phyloP scores from a whole-genome alignment of 2,113 vertebrate species.

The Neolamprologus sp. region DNA sequence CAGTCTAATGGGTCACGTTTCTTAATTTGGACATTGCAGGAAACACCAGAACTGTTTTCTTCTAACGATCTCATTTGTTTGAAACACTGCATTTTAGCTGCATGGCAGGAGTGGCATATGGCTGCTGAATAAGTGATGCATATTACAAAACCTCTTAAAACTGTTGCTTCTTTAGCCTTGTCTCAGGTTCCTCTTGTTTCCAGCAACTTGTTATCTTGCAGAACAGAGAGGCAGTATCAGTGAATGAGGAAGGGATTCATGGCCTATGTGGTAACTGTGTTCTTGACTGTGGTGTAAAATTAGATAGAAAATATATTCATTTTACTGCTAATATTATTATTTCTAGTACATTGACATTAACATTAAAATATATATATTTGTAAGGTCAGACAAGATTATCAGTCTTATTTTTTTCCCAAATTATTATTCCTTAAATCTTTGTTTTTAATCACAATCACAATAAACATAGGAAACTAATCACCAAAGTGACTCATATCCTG shows the following conservation, averaged over 20 bases:
- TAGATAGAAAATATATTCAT: background rate
- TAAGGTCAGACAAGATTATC: background rate
- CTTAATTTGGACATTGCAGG: background rate
- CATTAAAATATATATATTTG: background rate
- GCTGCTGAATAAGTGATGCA: background rate
- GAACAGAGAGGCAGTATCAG: background rate
- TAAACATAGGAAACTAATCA: background rate
- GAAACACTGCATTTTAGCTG: background rate
- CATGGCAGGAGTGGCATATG: background rate
- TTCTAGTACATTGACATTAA: background rate
- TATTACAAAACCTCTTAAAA: background rate
- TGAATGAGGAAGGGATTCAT: background rate
- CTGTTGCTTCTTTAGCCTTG: slow-evolving; percentile 12
- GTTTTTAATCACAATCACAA: background rate
- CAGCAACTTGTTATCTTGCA: background rate
- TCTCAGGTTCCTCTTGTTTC: background rate
- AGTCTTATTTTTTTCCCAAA: background rate
- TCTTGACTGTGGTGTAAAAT: background rate
- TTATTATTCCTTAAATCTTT: background rate
- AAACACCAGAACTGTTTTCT: background rate
- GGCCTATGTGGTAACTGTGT: background rate
- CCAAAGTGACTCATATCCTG: slow-evolving; percentile 21
- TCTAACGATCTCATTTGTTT: background rate
- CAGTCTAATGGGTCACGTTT: background rate
- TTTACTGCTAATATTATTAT: background rate